Conservation (phyloP, 2,888 invertebrate species). For the Mongoloraphidia duomilia region DNA sequence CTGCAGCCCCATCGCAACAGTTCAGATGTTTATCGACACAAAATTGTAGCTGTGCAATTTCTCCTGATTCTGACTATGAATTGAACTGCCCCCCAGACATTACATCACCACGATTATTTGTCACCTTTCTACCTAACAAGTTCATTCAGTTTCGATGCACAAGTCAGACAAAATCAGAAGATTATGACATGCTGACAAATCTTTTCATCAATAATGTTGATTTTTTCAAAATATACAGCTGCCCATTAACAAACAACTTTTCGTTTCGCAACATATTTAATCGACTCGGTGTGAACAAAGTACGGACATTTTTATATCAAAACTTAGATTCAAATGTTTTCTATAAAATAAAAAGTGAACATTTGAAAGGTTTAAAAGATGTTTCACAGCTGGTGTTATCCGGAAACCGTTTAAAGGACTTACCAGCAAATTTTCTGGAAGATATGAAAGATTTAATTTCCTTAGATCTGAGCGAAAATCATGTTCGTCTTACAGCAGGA, state of each 20-base stretch:
- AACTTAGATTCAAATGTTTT: too few relatives aligned
- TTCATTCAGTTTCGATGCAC: conserved; percentile 10
- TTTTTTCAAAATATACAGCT: conserved; percentile 36
- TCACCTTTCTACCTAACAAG: too few relatives aligned
- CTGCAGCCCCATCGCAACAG: too few relatives aligned
- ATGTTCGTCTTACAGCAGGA: conserved; percentile 25
- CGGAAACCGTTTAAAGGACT: conserved; percentile 42
- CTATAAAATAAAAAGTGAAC: conserved; percentile 35
- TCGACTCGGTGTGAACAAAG: conserved; percentile 29
- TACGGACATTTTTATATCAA: conserved; percentile 12
- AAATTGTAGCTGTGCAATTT: too few relatives aligned
- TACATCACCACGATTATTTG: too few relatives aligned
- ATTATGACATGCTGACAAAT: conserved; percentile 34
- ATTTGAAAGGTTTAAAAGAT: conserved; percentile 41
- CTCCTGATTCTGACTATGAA: too few relatives aligned
- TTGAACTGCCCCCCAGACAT: too few relatives aligned
- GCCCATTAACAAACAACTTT: conserved; percentile 33
- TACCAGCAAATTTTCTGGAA: conserved; percentile 45
- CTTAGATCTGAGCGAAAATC: conserved; percentile 48
- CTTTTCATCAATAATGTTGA: conserved; percentile 31
- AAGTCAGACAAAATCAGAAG: conserved; percentile 13
- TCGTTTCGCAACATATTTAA: conserved; percentile 35
- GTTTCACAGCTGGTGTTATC: conserved; percentile 41
- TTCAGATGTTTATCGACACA: too few relatives aligned
- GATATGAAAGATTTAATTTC: conserved; percentile 44